Evolutionary conservation across 2,113 vertebrate species (phyloP), one percentile per base, ranked within the genome.

Genomic region (Illadopsis cleaveri): DNA sequence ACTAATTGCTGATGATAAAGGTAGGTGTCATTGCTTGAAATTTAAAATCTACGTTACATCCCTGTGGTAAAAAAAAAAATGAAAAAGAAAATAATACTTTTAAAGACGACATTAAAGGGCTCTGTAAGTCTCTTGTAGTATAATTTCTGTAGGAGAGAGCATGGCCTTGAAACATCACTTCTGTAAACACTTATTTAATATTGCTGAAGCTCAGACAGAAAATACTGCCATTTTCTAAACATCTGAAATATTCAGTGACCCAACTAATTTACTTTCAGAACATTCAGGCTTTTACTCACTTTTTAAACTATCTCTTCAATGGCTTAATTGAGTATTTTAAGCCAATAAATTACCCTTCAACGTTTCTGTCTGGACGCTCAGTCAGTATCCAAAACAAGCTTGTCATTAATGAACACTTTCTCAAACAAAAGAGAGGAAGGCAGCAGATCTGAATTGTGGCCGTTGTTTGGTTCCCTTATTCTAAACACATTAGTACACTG

Each of bases 401-500:
- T 72, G 86, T 93, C 90, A 90, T 96, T 96, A 97, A 97, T 27
- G 85, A 96, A 93, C 94, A 66, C 95, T 97, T 96, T 78, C 79
- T 85, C 27, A 53, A 80, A 94, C 92, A 97, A 97, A 93, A 82
- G 94, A 71, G 79, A 90, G 91, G 82, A 90, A 96, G 81, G 91
- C 90, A 76, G 89, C 53, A 50, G 81, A 92, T 91, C 92, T 95
- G 89, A 94, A 90, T 91, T 58, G 95, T 71, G 93, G 62, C 81
- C 5, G 8, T 75, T 96, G 94, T 95, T 94, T 86, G 42, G 70
- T 90, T 94, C 91, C 85, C 86, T 96, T 89, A 92, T 95, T 98
- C 97, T 86, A 82, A 97, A 96, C 97, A 97, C 98, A 97, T 97
- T 97, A 97, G 96, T 88, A 73, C 93, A 91, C 96, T 97, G 96